Evolutionary conservation across 2,888 invertebrate genomes (phyloP).

Genomic region (Cantharis rustica): DNA sequence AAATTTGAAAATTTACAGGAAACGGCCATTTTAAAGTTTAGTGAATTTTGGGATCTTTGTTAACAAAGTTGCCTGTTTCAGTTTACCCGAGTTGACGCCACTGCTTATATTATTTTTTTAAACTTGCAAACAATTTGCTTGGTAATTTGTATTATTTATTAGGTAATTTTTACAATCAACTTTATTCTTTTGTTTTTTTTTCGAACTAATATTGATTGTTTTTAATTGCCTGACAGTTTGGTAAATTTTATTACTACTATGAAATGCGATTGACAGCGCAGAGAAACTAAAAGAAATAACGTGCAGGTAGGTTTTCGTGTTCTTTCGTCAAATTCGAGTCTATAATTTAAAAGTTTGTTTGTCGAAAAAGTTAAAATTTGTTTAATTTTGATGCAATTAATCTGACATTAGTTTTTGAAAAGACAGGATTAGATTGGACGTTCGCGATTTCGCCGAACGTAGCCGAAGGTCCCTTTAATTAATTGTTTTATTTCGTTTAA

Average conservation of each 20-base stretch:
- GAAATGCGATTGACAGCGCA: background rate
- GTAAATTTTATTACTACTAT: background rate
- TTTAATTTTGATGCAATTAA: background rate
- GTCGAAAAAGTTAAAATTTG: background rate
- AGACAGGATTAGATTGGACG: background rate
- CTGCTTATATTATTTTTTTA: background rate
- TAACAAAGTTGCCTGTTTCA: too few relatives aligned
- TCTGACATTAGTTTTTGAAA: conserved; percentile 11
- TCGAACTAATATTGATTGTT: too few relatives aligned
- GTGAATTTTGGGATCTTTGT: too few relatives aligned
- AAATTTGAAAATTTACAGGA: too few relatives aligned
- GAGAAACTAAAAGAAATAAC: background rate
- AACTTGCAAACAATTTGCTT: background rate
- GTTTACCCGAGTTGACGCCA: background rate
- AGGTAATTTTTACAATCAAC: background rate
- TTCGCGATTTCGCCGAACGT: background rate
- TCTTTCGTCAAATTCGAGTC: background rate
- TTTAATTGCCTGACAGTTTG: too few relatives aligned
- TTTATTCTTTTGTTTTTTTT: background rate
- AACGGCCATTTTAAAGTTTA: too few relatives aligned
- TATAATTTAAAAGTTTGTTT: background rate
- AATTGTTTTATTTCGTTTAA: background rate
- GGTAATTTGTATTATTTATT: background rate
- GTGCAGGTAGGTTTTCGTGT: background rate
- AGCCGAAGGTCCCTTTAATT: background rate